A percentile compares a stretch with the other conserved stretches of the same genome.
Evolutionary conservation across 2,888 invertebrate species (phyloP).

Genomic region (Electrophaes corylata): DNA sequence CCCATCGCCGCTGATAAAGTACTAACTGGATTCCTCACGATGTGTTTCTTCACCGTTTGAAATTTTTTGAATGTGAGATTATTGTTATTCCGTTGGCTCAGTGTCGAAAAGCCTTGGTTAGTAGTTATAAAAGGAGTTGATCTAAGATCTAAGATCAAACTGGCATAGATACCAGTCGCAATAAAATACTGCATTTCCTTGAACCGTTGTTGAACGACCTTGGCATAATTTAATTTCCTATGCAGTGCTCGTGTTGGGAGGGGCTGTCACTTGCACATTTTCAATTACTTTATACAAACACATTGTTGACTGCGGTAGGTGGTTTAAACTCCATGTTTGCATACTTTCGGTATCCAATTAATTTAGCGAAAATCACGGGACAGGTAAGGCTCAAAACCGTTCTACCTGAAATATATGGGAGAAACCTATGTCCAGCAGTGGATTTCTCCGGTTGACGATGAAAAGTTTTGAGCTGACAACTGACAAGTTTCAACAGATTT

Average conservation of each 20-base stretch:
- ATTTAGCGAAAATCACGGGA: too few species aligned
- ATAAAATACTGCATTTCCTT: conserved; percentile 11
- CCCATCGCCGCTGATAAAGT: too few species aligned
- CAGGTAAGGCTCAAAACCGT: too few species aligned
- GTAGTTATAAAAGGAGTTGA: neutral
- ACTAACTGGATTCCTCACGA: too few species aligned
- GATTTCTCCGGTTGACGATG: too few species aligned
- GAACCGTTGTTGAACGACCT: conserved; percentile 16
- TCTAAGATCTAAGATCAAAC: conserved; percentile 8
- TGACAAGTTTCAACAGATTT: too few species aligned
- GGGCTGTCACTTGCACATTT: conserved; percentile 16
- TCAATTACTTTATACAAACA: conserved; percentile 11
- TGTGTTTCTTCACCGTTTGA: too few species aligned
- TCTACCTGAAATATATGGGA: too few species aligned
- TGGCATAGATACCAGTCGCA: conserved; percentile 9
- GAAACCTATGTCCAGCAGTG: too few species aligned
- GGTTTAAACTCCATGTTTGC: neutral
- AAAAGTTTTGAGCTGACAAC: too few species aligned
- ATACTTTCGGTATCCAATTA: too few species aligned
- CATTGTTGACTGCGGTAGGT: neutral
- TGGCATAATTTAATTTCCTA: conserved; percentile 22
- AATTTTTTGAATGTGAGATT: neutral
- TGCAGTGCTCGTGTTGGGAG: conserved; percentile 11
- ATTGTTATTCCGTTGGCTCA: neutral
- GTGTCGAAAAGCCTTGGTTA: conserved; percentile 1